Evolutionary conservation across 2,888 invertebrate genomes (phyloP).

Genomic region (Plebejus melissa): DNA sequence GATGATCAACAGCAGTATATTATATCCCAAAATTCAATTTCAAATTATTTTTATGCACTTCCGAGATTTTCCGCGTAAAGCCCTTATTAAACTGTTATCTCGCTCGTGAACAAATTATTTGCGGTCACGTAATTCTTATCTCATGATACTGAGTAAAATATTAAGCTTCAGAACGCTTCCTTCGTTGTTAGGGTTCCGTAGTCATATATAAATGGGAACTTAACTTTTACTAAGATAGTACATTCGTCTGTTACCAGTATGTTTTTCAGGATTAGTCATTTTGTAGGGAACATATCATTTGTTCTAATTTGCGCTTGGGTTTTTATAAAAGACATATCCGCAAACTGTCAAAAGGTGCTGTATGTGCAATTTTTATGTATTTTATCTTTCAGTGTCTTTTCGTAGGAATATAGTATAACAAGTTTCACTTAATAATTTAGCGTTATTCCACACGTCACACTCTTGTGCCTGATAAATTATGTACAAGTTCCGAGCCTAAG

Average conservation of each 20-base stretch:
- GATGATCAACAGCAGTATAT: neutral
- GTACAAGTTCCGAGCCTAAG: neutral
- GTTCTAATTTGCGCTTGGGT: too few relatives aligned
- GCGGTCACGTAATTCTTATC: constrained; percentile 16
- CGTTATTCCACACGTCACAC: neutral
- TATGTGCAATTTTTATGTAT: too few relatives aligned
- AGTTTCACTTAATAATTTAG: neutral
- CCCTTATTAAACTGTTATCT: constrained; percentile 1
- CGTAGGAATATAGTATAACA: neutral
- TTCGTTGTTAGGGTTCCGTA: neutral
- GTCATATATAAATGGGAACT: too few relatives aligned
- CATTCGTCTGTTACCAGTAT: too few relatives aligned
- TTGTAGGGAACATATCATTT: too few relatives aligned
- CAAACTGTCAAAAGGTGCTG: too few relatives aligned
- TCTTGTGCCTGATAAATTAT: neutral
- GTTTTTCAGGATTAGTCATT: too few relatives aligned
- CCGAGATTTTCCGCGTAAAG: neutral
- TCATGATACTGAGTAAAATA: neutral
- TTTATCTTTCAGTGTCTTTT: neutral
- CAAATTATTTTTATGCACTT: neutral
- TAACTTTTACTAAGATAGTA: too few relatives aligned
- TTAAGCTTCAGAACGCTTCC: neutral
- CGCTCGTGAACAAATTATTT: constrained; percentile 3
- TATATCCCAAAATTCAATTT: neutral
- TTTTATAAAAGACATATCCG: too few relatives aligned